Conservation (phyloP, 1,140 invertebrate genomes). For the Lasioglossum baleicum region DNA sequence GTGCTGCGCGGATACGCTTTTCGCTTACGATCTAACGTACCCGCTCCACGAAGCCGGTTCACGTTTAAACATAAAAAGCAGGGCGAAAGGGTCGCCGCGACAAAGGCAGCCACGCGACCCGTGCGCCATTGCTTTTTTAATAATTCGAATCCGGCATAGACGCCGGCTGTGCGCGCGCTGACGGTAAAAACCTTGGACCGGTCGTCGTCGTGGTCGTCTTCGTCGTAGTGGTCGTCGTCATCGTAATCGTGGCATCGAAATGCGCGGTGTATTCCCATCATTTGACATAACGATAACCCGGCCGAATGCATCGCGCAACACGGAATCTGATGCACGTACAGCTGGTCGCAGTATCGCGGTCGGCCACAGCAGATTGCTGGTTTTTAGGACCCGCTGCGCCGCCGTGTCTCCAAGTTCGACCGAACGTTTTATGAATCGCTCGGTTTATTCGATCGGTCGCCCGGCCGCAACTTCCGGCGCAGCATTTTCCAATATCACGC, state of each 20-base stretch:
- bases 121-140: slow-evolving; percentile 3
- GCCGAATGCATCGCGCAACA: slow-evolving; percentile 4
- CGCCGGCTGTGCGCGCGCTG: background rate
- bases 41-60: background rate
- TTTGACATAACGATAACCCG: slow-evolving; percentile 30
- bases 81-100: background rate
- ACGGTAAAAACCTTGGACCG: no score
- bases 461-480: background rate
- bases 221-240: no score
- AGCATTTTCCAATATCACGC: background rate
- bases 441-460: slow-evolving; percentile 5
- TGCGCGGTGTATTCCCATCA: slow-evolving; percentile 3
- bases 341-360: slow-evolving; percentile 11
- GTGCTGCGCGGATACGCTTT: background rate
- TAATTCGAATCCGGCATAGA: slow-evolving; percentile 8
- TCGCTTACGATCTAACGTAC: background rate
- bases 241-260: background rate
- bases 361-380: slow-evolving; percentile 17
- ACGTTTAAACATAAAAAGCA: slow-evolving; percentile 16
- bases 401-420: background rate
- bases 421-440: background rate
- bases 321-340: slow-evolving; percentile 4
- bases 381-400: background rate
- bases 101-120: slow-evolving; percentile 11
- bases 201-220: no score